These are phyloP conservation scores for Poeciliopsis retropinna DNA, from an alignment of 2,113 vertebrate species.

Conservation along the genomic window DNA sequence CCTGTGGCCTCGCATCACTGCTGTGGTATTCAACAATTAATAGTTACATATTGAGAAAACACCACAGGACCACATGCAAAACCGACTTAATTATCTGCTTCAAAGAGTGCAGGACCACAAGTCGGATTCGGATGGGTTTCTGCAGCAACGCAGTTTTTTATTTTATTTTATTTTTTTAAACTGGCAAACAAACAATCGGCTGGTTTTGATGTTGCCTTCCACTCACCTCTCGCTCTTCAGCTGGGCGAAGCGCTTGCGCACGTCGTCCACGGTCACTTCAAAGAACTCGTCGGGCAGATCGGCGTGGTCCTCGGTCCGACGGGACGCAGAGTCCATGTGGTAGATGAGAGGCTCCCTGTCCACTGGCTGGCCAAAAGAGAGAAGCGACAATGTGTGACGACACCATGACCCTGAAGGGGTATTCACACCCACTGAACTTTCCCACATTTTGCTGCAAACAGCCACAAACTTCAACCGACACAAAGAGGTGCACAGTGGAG, in stretches of 20 bases:
- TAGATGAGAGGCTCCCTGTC: slow-evolving; percentile 86
- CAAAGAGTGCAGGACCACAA: slow-evolving; percentile 34
- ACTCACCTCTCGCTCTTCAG: slow-evolving; percentile 92
- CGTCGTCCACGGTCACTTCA: slow-evolving; percentile 93
- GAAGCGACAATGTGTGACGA: background rate
- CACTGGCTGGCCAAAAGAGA: slow-evolving; percentile 51
- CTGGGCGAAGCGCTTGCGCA: slow-evolving; percentile 91
- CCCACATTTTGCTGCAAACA: background rate
- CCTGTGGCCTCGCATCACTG: slow-evolving; percentile 47
- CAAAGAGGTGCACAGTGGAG: background rate
- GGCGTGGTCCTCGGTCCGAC: slow-evolving; percentile 22
- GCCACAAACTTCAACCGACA: background rate
- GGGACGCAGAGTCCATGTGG: slow-evolving; percentile 83
- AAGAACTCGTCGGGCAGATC: slow-evolving; percentile 95
- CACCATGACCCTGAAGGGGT: background rate
- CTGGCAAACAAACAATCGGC: background rate
- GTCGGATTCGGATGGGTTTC: slow-evolving; percentile 43
- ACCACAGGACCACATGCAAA: slow-evolving; percentile 31
- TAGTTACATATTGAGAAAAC: slow-evolving; percentile 41
- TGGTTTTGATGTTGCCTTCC: background rate
- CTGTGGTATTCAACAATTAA: slow-evolving; percentile 66
- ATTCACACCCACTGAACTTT: background rate
- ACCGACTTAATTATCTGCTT: slow-evolving; percentile 40
- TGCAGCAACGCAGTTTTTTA: slow-evolving; percentile 27
- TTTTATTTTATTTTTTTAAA: slow-evolving; percentile 34